Base-by-base conservation (phyloP, 2,113 vertebrate genomes). In the Seriola dumerili region DNA sequence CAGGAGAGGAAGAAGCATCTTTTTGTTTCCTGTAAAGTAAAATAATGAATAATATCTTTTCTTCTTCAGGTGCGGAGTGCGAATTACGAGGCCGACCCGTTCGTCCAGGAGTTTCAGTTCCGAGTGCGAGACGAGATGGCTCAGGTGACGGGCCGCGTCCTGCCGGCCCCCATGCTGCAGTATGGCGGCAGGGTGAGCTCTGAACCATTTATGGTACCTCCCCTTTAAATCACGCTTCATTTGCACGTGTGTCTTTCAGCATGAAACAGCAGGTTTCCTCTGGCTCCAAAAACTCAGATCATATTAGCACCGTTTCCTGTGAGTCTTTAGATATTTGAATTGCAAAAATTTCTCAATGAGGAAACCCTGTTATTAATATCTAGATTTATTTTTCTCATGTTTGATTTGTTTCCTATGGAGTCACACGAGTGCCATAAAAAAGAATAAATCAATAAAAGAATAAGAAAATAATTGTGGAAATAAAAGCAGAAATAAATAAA, bases 61-160 rank as follows among this genome's bases (percentile, higher is more conserved):
- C 17, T 36, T 42, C 2, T 48, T 11, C 66, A 99, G 98, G 97
- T 99, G 91, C 96, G 97, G 88, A 99, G 97, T 82, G 98, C 97
- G 54, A 99, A 98, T 91, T 98, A 98, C 2, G 97, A 98, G 80
- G 96, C 97, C 0, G 97, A 99, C 89, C 97, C 97, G 0, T 99
- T 98, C 61, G 97, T 99, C 12, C 97, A 98, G 90, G 98, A 99
- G 94, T 99, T 99, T 86, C 97, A 98, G 81, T 98, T 99, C 94
- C 96, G 97, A 13, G 97, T 99, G 5, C 95, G 98, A 12, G 98
- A 99, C 54, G 97, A 99, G 94, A 99, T 99, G 97, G 97, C 97
- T 14, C 97, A 98, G 0, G 97, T 99, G 88, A 99, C 96, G 0
- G 98, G 98, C 14, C 97, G 98, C 0, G 98, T 99, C 74, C 97